Percentiles rank a stretch among this genome's conserved stretches.
Conservation (phyloP, 2,888 invertebrate genomes). For the Eucera pruinosa region DNA sequence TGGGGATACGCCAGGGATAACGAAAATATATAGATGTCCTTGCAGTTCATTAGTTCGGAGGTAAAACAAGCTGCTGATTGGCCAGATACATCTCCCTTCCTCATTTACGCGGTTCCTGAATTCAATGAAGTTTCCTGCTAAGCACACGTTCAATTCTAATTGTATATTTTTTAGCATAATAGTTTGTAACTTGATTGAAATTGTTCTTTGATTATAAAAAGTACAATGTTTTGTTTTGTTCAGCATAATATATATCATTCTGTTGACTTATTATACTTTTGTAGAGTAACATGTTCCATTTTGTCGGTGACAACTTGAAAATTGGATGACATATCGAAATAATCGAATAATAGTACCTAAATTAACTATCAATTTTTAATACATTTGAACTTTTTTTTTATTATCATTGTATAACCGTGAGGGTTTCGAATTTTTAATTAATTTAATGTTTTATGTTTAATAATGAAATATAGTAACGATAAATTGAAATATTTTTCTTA, state of each 20-base stretch:
- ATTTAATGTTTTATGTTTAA: not conserved
- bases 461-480: not conserved
- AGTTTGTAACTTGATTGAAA: not conserved
- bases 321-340: not conserved
- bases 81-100: not conserved
- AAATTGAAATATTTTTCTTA: not conserved
- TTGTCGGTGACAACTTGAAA: not conserved
- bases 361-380: not conserved
- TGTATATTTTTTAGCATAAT: not conserved
- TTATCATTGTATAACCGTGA: not conserved
- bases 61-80: constrained; percentile 24
- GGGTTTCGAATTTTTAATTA: not conserved
- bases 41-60: not conserved
- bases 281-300: not conserved
- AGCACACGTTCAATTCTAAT: not conserved
- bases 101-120: constrained; percentile 20
- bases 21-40: constrained; percentile 37
- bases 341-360: not conserved
- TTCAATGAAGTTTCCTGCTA: not conserved
- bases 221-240: not conserved
- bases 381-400: not conserved
- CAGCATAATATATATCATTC: not conserved
- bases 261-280: not conserved
- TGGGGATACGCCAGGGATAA: constrained; percentile 49
- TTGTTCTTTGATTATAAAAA: not conserved